Base-by-base conservation (phyloP, 1,140 invertebrate species). In the Drosophila arawakana region DNA sequence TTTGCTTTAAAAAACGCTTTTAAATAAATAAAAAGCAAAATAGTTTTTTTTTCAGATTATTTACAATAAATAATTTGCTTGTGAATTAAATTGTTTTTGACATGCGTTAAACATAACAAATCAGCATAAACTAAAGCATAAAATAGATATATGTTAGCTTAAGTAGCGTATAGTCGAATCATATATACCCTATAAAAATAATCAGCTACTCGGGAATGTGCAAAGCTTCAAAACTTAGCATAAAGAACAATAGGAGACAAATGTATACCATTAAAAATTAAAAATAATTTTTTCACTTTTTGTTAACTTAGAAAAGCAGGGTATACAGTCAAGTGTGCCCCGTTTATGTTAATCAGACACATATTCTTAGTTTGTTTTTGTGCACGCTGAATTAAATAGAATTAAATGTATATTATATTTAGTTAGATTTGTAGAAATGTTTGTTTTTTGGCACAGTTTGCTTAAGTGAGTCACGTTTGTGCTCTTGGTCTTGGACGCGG, bases 401-500 rank as follows among this genome's bases (percentile, higher is more conserved):
- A 18, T 35, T 7, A 44, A 52, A 60, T 15, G 55, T 39, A 34
- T 52, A 46, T n/a, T 65, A 49, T 44, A 43, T 35, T n/a, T 9
- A 50, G 41, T 61, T 46, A 55, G 52, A 54, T 68, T 47, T 15
- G 34, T 35, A 54, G 73, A 46, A 57, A 39, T 78, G 61, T 47
- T 62, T 62, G 41, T 59, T 50, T 73, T 69, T 85, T 85, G 81
- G 81, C 83, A 78, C 70, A 69, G 43, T 55, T 15, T 74, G 18
- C 25, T 18, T 46, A 63, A 69, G 72, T 76, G 37, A 55, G 52
- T 65, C 52, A 44, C 34, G 30, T 18, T 50, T 49, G 62, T 86
- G 84, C 47, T 80, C 77, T 73, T 75, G 74, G 69, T 85, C 78
- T 74, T 68, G 82, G 69, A 59, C 81, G 68, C 72, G 83, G 80